Percentiles rank a stretch among this genome's conserved stretches.
Evolutionary conservation across 1,140 invertebrate genomes (phyloP).

Genomic region (Nautilus pompilius): DNA sequence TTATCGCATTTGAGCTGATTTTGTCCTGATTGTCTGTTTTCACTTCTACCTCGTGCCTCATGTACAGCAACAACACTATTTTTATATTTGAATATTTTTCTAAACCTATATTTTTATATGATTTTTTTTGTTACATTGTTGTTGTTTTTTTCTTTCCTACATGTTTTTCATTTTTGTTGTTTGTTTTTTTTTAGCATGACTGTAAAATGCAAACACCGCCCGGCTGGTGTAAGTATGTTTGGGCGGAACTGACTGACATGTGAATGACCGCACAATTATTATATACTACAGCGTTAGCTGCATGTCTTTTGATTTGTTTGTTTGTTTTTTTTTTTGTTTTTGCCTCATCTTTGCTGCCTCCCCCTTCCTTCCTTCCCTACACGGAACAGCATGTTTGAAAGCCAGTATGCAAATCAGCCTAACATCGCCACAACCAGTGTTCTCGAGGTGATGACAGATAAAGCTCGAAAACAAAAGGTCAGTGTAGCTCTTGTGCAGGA

Average conservation of each 20-base stretch:
- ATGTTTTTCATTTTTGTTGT: background rate
- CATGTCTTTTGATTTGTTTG: background rate
- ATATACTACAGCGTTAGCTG: no score
- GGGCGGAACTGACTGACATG: no score
- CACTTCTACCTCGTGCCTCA: no score
- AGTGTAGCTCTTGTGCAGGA: background rate
- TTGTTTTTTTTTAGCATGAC: background rate
- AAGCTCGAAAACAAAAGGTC: background rate
- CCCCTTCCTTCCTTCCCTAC: background rate
- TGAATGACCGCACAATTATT: no score
- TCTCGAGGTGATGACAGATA: background rate
- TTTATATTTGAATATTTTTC: background rate
- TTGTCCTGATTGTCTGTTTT: conserved; percentile 21
- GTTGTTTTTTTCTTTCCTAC: no score
- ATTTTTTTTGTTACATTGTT: background rate
- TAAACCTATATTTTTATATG: background rate
- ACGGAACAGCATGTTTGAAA: conserved; percentile 3
- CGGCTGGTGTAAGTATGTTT: conserved; percentile 2
- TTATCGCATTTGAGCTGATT: conserved; percentile 31
- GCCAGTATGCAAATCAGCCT: background rate
- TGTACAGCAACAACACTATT: background rate
- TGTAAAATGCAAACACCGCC: background rate
- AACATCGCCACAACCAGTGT: background rate
- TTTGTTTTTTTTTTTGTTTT: background rate
- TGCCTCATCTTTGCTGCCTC: background rate